Conservation (phyloP, 2,797 vertebrate genomes). For the Microhierax caerulescens region DNA sequence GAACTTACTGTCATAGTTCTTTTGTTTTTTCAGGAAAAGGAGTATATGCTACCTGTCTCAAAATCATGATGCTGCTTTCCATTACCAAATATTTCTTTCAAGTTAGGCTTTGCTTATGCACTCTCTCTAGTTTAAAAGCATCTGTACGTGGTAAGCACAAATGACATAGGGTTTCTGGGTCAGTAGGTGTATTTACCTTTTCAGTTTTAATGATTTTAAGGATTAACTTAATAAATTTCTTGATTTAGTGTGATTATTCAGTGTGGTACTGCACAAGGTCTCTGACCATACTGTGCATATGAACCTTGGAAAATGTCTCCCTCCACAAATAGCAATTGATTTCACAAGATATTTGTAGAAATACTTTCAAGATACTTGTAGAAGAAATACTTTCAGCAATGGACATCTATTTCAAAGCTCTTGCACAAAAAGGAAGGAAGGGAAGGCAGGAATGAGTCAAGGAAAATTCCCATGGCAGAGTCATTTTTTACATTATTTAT, state of each 20-base stretch:
- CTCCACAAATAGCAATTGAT: background rate
- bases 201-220: background rate
- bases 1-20: background rate
- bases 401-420: background rate
- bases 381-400: background rate
- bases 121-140: background rate
- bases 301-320: background rate
- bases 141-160: background rate
- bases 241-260: background rate
- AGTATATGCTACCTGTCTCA: background rate
- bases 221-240: background rate
- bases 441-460: background rate
- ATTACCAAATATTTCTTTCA: background rate
- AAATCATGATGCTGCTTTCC: background rate
- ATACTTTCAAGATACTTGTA: background rate
- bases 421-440: background rate
- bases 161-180: background rate
- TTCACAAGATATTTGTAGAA: background rate
- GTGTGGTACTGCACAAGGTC: background rate
- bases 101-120: background rate
- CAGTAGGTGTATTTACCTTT: background rate
- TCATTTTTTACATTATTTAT: slow-evolving; percentile 20
- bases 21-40: background rate
- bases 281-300: background rate
- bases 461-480: background rate